Conservation (phyloP, 2,113 vertebrate species). For the Lampris megalopsis region DNA sequence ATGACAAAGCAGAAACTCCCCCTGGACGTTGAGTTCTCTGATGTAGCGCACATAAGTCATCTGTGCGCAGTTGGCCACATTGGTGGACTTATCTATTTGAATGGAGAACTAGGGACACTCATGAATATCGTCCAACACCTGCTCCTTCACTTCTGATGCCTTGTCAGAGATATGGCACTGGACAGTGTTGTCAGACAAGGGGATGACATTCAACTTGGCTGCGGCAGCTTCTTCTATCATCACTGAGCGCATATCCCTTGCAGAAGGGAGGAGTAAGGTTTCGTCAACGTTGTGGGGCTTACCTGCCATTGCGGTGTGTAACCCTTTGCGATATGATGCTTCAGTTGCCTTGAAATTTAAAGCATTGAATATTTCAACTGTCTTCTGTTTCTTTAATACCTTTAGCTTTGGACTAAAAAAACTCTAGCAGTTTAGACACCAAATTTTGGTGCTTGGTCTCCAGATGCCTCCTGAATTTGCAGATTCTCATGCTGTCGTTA, state of each 20-base stretch:
- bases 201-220: neutral
- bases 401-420: neutral
- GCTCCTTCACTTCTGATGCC: no score
- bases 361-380: neutral
- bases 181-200: conserved; percentile 22
- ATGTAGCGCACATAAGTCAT: neutral
- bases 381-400: neutral
- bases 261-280: conserved; percentile 31
- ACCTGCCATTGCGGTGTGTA: conserved; percentile 21
- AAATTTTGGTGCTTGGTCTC: neutral
- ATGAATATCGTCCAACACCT: no score
- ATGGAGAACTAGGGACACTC: no score
- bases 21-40: neutral
- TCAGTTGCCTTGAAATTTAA: conserved; percentile 4
- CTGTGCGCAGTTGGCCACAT: no score
- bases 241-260: conserved; percentile 26
- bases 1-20: no score
- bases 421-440: no score
- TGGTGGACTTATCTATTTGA: no score
- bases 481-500: neutral
- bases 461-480: conserved; percentile 1
- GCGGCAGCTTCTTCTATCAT: conserved; percentile 30
- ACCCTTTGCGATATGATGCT: conserved; percentile 22
- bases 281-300: conserved; percentile 23
- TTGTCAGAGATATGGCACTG: neutral